phyloP scores from a whole-genome alignment of 2,113 vertebrate species.

The rabbit (Oryctolagus cuniculus) region DNA sequence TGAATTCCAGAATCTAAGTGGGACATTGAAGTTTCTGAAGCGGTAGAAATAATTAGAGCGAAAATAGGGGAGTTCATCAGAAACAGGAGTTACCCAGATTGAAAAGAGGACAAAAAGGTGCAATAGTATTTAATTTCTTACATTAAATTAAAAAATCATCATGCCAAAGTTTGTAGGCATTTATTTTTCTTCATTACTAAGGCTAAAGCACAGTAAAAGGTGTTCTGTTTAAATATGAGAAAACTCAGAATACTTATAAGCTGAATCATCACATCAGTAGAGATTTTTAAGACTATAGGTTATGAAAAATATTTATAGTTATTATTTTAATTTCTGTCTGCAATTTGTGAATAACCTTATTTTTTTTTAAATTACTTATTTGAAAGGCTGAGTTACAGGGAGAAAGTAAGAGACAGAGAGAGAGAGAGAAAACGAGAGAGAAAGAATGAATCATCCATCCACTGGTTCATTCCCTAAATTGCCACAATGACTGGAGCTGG shows the following conservation, averaged over 20 bases:
- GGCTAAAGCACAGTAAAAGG: neutral
- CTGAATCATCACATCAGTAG: neutral
- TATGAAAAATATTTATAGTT: constrained; percentile 31
- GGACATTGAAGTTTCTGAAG: neutral
- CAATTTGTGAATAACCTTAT: neutral
- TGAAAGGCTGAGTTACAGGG: no score
- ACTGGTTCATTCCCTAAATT: no score
- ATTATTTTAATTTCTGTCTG: neutral
- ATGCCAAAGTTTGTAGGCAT: neutral
- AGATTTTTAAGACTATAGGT: constrained; percentile 4
- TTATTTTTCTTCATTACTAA: constrained; percentile 45
- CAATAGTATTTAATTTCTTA: neutral
- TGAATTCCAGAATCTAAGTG: constrained; percentile 19
- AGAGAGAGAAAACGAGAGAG: no score
- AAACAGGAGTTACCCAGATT: neutral
- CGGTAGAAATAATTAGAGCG: neutral
- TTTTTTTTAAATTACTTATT: neutral
- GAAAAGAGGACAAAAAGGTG: neutral
- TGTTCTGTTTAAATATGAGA: neutral
- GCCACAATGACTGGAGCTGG: no score
- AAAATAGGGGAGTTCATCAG: neutral
- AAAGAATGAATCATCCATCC: no score
- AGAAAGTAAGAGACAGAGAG: no score
- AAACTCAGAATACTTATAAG: neutral
- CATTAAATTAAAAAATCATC: neutral